Evolutionary conservation across 2,113 vertebrate species (phyloP).

Genomic region (Anser brachyrhynchus): DNA sequence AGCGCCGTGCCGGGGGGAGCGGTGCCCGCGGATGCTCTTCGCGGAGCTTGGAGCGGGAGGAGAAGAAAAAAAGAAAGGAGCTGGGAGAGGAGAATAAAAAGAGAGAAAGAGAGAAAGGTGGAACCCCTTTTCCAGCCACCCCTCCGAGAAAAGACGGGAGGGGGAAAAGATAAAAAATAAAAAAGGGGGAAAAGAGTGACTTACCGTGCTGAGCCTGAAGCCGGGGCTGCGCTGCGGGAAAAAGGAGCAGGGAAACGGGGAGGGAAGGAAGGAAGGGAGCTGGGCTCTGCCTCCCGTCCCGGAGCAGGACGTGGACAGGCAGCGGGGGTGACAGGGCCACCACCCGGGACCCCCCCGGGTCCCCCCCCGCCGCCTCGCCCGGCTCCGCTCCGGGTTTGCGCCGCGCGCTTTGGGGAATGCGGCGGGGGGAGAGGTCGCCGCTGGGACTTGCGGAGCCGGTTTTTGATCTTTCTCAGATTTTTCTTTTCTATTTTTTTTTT

Average conservation of each 20-base stretch:
- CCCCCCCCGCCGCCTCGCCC: neutral
- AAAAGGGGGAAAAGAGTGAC: neutral
- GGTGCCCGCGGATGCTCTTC: neutral
- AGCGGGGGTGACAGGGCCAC: neutral
- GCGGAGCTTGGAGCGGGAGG: neutral
- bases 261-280: neutral
- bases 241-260: too few relatives aligned
- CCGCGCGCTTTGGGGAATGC: constrained; percentile 13
- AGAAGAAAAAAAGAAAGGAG: neutral
- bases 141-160: neutral
- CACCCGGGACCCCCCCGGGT: neutral
- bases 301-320: neutral
- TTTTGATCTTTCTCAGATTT: constrained; percentile 37
- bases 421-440: neutral
- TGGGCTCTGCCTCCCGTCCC: neutral
- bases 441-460: constrained; percentile 61
- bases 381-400: neutral
- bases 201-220: neutral
- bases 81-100: neutral
- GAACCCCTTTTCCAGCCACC: fast-evolving
- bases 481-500: neutral
- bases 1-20: neutral
- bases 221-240: neutral
- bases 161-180: fast-evolving
- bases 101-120: neutral